Evolutionary conservation across 1,140 invertebrate genomes (phyloP).

Genomic region (Leptinotarsa undecemlineata): DNA sequence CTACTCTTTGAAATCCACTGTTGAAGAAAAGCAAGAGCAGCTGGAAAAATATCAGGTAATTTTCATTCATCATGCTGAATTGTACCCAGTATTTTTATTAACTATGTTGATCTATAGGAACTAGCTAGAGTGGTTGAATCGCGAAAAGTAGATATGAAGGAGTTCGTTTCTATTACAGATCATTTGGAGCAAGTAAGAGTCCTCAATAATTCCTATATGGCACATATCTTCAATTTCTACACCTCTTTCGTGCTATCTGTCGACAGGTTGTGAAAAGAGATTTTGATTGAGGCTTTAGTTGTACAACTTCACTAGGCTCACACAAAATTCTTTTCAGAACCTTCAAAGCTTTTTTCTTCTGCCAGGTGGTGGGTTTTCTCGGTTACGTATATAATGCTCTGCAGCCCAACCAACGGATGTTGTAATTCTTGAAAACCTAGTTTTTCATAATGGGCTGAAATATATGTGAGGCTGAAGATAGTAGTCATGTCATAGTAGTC

Average conservation of each 20-base stretch:
- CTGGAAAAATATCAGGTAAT: constrained; percentile 86
- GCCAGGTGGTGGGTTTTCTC: background rate
- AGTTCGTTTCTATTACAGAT: constrained; percentile 74
- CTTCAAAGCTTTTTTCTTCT: background rate
- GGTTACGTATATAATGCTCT: too few species aligned
- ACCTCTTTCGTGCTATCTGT: constrained; percentile 19
- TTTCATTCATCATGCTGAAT: background rate
- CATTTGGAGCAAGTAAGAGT: constrained; percentile 83
- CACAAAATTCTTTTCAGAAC: background rate
- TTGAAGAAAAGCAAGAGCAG: constrained; percentile 91
- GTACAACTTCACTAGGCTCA: background rate
- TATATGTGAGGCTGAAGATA: too few species aligned
- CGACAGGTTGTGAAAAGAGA: too few species aligned
- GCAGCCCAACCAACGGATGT: too few species aligned
- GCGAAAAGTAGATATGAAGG: constrained; percentile 71
- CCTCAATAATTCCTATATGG: constrained; percentile 6
- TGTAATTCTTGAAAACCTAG: too few species aligned
- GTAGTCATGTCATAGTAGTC: too few species aligned
- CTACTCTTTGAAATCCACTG: constrained; percentile 78
- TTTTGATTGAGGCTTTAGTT: too few species aligned
- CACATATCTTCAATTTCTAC: constrained; percentile 3
- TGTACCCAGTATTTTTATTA: constrained; percentile 16
- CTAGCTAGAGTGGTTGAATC: constrained; percentile 74
- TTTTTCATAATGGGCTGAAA: too few species aligned
- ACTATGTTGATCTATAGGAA: constrained; percentile 61